Evolutionary conservation across 2,113 vertebrate species (phyloP).

Genomic region (Motacilla alba): DNA sequence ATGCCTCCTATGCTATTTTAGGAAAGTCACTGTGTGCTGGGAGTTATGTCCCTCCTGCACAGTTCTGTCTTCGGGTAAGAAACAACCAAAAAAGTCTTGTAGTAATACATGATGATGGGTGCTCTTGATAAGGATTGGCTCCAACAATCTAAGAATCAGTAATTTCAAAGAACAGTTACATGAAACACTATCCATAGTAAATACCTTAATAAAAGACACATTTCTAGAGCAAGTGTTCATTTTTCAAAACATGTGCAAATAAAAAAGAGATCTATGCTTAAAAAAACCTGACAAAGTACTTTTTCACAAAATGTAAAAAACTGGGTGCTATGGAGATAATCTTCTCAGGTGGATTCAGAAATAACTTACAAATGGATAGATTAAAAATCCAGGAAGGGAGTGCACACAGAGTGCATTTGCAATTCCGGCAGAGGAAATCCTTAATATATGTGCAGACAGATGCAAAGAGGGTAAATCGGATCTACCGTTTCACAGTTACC

Average conservation of each 20-base stretch:
- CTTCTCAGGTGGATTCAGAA: background rate
- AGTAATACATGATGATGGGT: background rate
- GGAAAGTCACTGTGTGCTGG: background rate
- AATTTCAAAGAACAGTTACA: background rate
- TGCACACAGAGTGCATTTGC: background rate
- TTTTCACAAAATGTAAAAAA: background rate
- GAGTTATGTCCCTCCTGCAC: background rate
- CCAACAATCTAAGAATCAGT: background rate
- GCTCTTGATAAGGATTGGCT: background rate
- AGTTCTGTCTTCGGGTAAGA: background rate
- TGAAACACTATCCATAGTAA: background rate
- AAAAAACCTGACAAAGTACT: background rate
- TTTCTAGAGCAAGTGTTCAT: background rate
- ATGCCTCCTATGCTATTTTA: background rate
- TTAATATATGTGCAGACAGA: background rate
- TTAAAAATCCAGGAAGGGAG: background rate
- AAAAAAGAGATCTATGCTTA: background rate
- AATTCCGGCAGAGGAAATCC: background rate
- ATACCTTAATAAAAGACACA: background rate
- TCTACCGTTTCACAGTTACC: background rate
- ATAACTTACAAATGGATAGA: background rate
- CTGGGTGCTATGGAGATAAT: background rate
- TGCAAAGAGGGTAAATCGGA: background rate
- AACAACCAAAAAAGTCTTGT: background rate
- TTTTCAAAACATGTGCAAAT: background rate